phyloP scores from a whole-genome alignment of 1,140 invertebrate species.

The Grapholita molesta region DNA sequence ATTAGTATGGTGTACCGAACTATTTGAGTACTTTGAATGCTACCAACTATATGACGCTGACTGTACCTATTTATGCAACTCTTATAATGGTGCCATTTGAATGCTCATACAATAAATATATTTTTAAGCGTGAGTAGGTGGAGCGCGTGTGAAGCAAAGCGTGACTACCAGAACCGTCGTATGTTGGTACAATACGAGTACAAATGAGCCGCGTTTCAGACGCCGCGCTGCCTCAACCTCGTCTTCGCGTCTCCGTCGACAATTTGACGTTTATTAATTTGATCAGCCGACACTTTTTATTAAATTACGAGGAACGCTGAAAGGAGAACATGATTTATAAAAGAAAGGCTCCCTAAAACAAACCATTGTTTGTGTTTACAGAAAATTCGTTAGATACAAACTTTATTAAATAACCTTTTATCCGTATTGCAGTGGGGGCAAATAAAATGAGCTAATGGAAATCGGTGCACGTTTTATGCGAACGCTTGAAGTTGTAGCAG shows the following conservation, averaged over 20 bases:
- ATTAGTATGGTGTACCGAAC: no score
- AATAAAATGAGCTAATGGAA: background rate
- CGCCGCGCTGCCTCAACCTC: background rate
- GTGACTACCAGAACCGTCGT: background rate
- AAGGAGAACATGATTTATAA: constrained; percentile 21
- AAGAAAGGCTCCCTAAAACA: constrained; percentile 17
- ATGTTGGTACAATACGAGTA: background rate
- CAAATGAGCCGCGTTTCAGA: background rate
- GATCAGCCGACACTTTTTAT: constrained; percentile 33
- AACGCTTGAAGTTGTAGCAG: background rate
- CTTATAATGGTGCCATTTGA: no score
- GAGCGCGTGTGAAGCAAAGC: no score
- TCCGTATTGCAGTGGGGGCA: background rate
- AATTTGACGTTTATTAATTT: constrained; percentile 36
- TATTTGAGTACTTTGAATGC: no score
- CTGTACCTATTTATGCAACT: no score
- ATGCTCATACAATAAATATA: no score
- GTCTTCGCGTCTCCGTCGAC: constrained; percentile 12
- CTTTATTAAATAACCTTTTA: background rate
- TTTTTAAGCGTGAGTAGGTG: no score
- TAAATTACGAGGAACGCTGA: constrained; percentile 30
- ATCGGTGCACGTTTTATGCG: constrained; percentile 10
- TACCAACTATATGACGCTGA: no score
- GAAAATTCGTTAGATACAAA: constrained; percentile 6
- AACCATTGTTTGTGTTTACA: constrained; percentile 17